Evolutionary conservation across 2,888 invertebrate species (phyloP).

Genomic region (Lissonota sp.): DNA sequence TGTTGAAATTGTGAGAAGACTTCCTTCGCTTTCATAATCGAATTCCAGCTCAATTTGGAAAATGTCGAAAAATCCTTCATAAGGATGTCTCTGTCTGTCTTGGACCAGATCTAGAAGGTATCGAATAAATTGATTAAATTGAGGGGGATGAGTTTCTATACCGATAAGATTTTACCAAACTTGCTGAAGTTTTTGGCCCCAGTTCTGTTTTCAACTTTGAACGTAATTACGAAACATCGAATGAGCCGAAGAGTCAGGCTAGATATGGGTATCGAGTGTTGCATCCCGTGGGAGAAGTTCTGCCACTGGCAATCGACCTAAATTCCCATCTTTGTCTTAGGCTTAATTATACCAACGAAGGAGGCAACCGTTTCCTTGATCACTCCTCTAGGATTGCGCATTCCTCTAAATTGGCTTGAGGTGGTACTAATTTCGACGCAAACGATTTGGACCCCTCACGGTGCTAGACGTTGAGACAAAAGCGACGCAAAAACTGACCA

Average conservation of each 20-base stretch:
- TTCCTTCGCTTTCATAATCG: background rate
- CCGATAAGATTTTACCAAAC: background rate
- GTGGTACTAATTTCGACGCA: conserved; percentile 38
- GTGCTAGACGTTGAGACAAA: background rate
- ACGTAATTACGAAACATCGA: conserved; percentile 49
- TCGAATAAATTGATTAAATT: no score
- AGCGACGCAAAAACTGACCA: conserved; percentile 12
- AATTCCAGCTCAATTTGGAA: background rate
- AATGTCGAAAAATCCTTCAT: background rate
- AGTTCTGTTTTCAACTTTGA: background rate
- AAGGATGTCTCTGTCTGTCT: background rate
- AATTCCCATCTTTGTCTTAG: conserved; percentile 47
- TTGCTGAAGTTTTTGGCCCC: background rate
- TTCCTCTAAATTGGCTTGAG: conserved; percentile 22
- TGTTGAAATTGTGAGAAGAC: conserved; percentile 5
- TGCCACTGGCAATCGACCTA: conserved; percentile 27
- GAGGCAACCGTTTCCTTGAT: conserved; percentile 17
- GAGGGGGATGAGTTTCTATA: background rate
- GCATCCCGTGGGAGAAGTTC: conserved; percentile 42
- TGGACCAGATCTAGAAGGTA: background rate
- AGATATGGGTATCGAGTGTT: conserved; percentile 33
- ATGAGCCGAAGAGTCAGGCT: conserved; percentile 4
- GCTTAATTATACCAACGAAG: conserved; percentile 52
- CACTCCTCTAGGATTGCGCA: background rate
- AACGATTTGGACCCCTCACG: conserved; percentile 20